phyloP scores from a whole-genome alignment of 1,140 invertebrate genomes.

The Drosophila arawakana region DNA sequence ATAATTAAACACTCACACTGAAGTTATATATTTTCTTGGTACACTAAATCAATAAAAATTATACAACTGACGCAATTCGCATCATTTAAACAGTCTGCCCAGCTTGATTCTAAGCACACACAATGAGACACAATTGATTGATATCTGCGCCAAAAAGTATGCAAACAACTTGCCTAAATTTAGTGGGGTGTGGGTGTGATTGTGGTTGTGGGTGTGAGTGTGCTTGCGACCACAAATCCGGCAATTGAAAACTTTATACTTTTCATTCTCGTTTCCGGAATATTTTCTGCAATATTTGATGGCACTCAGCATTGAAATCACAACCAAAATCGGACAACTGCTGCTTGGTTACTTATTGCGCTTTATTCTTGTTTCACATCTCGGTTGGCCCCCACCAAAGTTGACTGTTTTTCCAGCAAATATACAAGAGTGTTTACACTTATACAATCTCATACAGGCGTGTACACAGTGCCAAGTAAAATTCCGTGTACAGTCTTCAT shows the following conservation, averaged over 20 bases:
- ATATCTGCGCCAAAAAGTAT: constrained; percentile 50
- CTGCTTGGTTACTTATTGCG: constrained; percentile 24
- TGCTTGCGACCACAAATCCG: constrained; percentile 41
- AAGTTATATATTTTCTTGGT: constrained; percentile 7
- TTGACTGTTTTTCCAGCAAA: constrained; percentile 27
- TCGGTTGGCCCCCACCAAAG: neutral
- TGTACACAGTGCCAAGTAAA: constrained; percentile 18
- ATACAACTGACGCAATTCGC: neutral
- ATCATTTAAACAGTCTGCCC: constrained; percentile 3
- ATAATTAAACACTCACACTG: constrained; percentile 1
- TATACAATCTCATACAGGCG: constrained; percentile 1
- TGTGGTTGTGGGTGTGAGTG: constrained; percentile 10
- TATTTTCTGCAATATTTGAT: constrained; percentile 41
- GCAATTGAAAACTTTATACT: constrained; percentile 66
- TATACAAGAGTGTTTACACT: constrained; percentile 46
- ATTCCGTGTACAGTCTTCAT: constrained; percentile 28
- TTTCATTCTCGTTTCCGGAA: constrained; percentile 29
- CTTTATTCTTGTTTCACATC: constrained; percentile 30
- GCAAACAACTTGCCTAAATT: constrained; percentile 42
- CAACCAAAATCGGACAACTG: constrained; percentile 33
- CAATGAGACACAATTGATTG: constrained; percentile 62
- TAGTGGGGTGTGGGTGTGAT: neutral
- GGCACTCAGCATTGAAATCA: constrained; percentile 26
- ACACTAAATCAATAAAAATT: constrained; percentile 9
- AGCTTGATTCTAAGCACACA: constrained; percentile 28